Base-by-base conservation (phyloP, 2,888 invertebrate species). In the Orchesella flavescens region DNA sequence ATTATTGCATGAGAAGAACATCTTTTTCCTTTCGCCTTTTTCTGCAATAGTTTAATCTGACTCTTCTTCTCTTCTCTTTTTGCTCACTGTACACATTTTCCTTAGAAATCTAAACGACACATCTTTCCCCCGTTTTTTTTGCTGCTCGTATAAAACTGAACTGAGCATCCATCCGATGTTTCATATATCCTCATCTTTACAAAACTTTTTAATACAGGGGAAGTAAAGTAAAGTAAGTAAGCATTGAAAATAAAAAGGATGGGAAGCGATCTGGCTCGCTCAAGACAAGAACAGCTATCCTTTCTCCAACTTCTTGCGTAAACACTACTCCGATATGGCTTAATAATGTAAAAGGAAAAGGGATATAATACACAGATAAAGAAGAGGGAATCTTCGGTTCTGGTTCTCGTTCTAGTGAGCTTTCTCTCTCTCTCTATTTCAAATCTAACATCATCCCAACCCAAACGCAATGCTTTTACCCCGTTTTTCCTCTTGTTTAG, bases 91-190 rank as follows among this genome's bases (percentile, higher is more conserved):
- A 61, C 57, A 34, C 59, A 24, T 57, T 57, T 34, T 19, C 68
- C 55, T 71, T 65, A 21, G 69, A 75, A 74, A 81, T 81, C 81
- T 81, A 53, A 81, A 81, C 81, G 81, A 75, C 63, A 53, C 74
- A 81, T 81, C 81, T 81, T 74, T 73, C 23, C 55, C 24, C 15
- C 66, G 73, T 55, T 46, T 71, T 69, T 61, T 61, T 19, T 44
- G 9, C 23, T 59, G 7, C 68, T 66, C 34, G 7, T 34, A 34
- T 34, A 34, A 34, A 7, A 34, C 3, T 2, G 34, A 7, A 34
- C 55, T 24, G 13, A 44, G 44, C 59, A 68, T 68, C 57, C 73
- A 73, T 73, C 80, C 46, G 13, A 57, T 69, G 59, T 21, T 73
- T n/a, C 49, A 49, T 49, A 7, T 44, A 34, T 73, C 57, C 61